phyloP scores from a whole-genome alignment of 2,888 invertebrate genomes.

The Mythimna pallens region DNA sequence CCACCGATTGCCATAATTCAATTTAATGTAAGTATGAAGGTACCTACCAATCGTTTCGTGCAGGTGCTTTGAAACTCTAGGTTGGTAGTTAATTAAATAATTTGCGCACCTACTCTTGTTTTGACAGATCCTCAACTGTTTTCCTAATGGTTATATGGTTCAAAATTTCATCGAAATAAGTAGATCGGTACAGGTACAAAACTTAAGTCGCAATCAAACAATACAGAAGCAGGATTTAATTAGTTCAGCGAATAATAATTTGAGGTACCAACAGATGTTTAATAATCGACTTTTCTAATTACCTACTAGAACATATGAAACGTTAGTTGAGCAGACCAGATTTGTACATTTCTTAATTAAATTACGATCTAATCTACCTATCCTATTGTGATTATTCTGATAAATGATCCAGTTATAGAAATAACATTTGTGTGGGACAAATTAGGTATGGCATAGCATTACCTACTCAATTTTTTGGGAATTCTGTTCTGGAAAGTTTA shows the following conservation, averaged over 20 bases:
- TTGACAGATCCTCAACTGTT: background rate
- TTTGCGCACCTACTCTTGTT: constrained; percentile 5
- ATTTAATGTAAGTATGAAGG: background rate
- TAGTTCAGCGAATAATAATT: background rate
- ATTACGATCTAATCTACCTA: background rate
- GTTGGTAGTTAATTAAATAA: background rate
- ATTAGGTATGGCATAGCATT: background rate
- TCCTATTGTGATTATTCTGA: background rate
- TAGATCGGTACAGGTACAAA: background rate
- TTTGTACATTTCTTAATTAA: background rate
- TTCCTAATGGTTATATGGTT: background rate
- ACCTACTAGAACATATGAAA: constrained; percentile 7
- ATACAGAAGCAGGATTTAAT: background rate
- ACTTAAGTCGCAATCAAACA: background rate
- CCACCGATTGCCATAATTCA: background rate
- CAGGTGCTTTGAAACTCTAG: background rate
- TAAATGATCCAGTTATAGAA: background rate
- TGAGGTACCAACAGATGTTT: background rate
- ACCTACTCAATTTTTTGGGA: background rate
- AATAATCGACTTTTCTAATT: background rate
- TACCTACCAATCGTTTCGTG: background rate
- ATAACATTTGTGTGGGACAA: background rate
- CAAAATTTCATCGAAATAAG: background rate
- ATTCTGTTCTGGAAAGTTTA: background rate
- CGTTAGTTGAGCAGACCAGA: constrained; percentile 56